Conservation (phyloP, 2,888 invertebrate genomes). For the Lepidochitona cinerea region DNA sequence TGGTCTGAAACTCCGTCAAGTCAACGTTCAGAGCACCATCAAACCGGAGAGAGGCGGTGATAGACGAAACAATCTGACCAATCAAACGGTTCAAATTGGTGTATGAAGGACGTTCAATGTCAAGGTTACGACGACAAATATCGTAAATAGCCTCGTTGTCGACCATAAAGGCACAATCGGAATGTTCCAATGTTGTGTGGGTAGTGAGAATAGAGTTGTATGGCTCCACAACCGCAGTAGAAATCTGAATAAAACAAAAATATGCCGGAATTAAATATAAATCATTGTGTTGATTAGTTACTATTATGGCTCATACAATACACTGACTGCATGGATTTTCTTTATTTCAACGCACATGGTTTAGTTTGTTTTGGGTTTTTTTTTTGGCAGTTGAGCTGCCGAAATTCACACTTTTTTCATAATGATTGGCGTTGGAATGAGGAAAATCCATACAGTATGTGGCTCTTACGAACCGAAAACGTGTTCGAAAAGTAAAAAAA, state of each 20-base stretch:
- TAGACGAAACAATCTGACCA: conserved; percentile 80
- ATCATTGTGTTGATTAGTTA: too few species aligned
- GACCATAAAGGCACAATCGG: conserved; percentile 92
- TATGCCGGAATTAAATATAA: too few species aligned
- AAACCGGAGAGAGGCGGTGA: conserved; percentile 71
- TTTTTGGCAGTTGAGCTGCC: too few species aligned
- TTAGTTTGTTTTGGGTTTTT: too few species aligned
- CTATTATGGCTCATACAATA: too few species aligned
- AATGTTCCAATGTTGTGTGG: not conserved
- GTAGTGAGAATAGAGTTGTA: conserved; percentile 4
- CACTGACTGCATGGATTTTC: too few species aligned
- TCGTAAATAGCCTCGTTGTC: conserved; percentile 74
- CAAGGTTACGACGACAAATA: conserved; percentile 86
- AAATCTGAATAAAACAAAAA: not conserved
- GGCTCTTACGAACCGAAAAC: too few species aligned
- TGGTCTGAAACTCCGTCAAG: conserved; percentile 72
- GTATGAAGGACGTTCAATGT: conserved; percentile 87
- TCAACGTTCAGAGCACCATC: conserved; percentile 73
- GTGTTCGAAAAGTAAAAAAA: too few species aligned
- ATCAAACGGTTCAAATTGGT: conserved; percentile 93
- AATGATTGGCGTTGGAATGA: too few species aligned
- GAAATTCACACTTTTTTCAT: too few species aligned
- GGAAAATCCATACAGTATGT: too few species aligned
- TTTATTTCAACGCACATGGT: too few species aligned
- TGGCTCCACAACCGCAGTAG: conserved; percentile 62